Evolutionary conservation across 2,797 vertebrate genomes (phyloP).

Genomic region (Cirrhinus molitorella): DNA sequence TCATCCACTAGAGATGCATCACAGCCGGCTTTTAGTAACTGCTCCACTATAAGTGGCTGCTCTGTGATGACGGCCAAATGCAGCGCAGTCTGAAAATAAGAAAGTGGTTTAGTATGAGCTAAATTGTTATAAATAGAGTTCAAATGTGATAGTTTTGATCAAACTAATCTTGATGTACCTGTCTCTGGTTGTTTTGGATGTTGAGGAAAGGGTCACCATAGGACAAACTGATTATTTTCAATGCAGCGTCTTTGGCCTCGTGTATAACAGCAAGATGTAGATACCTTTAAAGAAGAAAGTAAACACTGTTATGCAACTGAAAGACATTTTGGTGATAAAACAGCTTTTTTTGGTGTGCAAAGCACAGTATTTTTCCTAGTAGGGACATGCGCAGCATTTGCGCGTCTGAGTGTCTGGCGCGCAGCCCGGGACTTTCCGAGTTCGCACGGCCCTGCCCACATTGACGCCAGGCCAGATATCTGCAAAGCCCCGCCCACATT

Average conservation of each 20-base stretch:
- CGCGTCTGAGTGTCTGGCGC: conserved; percentile 81
- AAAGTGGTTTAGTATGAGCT: conserved; percentile 3
- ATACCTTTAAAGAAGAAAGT: conserved; percentile 76
- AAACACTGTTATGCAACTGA: not conserved
- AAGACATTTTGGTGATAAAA: conserved; percentile 54
- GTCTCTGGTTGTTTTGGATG: conserved; percentile 92
- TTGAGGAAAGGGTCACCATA: conserved; percentile 87
- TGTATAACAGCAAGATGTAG: conserved; percentile 96
- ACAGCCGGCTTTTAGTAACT: conserved; percentile 88
- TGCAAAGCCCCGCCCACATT: conserved; percentile 63
- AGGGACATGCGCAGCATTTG: conserved; percentile 63
- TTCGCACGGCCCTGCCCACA: conserved; percentile 54
- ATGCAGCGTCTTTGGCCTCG: conserved; percentile 85
- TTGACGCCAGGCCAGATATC: conserved; percentile 17
- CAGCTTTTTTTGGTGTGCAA: conserved; percentile 27
- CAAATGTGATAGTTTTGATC: not conserved
- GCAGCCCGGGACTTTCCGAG: conserved; percentile 90
- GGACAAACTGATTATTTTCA: conserved; percentile 84
- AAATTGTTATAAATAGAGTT: not conserved
- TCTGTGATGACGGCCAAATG: conserved; percentile 95
- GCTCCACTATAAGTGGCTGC: conserved; percentile 86
- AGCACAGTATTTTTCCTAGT: conserved; percentile 72
- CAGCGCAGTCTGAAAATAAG: conserved; percentile 85
- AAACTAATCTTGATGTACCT: conserved; percentile 77
- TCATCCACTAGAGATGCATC: conserved; percentile 91